Percentiles rank a stretch among this genome's conserved stretches.
These are phyloP conservation scores for Neodiprion pinetum DNA, from an alignment of 1,140 invertebrate species.

Conservation along the genomic window DNA sequence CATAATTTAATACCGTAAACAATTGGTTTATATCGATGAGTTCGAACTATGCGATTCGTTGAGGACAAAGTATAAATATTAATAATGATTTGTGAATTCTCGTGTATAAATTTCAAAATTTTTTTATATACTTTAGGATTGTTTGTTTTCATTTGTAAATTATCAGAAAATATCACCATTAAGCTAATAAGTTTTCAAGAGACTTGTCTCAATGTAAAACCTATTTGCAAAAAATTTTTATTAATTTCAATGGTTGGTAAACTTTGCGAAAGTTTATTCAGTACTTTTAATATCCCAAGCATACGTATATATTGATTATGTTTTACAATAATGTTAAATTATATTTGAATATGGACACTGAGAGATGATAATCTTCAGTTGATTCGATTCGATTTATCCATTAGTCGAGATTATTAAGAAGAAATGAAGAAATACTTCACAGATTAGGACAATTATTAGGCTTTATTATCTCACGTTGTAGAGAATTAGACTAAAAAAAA, in stretches of 20 bases:
- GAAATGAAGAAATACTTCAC: not conserved
- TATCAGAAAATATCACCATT: not conserved
- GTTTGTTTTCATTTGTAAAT: not conserved
- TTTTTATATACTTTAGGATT: not conserved
- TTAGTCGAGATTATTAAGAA: not conserved
- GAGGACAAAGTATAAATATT: no score
- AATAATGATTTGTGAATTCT: no score
- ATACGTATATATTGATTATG: not conserved
- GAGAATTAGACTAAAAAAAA: no score
- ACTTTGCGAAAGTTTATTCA: not conserved
- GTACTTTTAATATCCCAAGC: not conserved
- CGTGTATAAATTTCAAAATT: no score
- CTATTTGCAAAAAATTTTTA: no score
- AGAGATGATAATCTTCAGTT: not conserved
- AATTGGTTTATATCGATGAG: not conserved
- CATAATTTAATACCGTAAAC: no score
- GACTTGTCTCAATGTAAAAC: no score
- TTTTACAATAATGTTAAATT: not conserved
- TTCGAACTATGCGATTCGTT: not conserved
- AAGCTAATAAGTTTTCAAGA: not conserved
- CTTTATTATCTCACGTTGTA: no score
- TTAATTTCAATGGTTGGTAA: no score
- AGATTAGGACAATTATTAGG: no score
- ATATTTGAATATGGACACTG: not conserved
- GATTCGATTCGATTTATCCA: conserved; percentile 1